Evolutionary conservation across 37 sponge, comb jelly and placozoan genomes (phyloP).

Genomic region (Cliona cf. orientalis): DNA sequence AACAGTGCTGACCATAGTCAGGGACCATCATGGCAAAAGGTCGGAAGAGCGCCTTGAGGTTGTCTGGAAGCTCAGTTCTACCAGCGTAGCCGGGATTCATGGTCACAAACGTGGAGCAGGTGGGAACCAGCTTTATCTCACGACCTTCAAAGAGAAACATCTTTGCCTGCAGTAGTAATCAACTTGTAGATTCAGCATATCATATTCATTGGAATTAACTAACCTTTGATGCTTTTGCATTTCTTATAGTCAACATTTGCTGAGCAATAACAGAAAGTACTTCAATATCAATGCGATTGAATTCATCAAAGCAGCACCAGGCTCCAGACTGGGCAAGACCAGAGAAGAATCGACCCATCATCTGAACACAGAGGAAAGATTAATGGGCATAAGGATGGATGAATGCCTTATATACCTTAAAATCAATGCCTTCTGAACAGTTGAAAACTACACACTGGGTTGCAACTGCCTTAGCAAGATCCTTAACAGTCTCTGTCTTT

Average conservation of each 20-base stretch:
- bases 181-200: background rate
- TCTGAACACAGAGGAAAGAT: slow-evolving; percentile 30
- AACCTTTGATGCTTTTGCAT: slow-evolving; percentile 88
- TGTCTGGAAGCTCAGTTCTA: slow-evolving; percentile 97
- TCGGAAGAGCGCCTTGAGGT: slow-evolving; percentile 97
- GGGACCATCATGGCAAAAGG: slow-evolving; percentile 99
- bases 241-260: slow-evolving; percentile 95
- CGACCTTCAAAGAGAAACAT: slow-evolving; percentile 97
- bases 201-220: background rate
- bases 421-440: slow-evolving; percentile 98
- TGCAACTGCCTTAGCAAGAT: slow-evolving; percentile 95
- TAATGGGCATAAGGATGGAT: background rate
- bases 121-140: slow-evolving; percentile 92
- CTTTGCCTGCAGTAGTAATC: slow-evolving; percentile 47
- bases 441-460: slow-evolving; percentile 99
- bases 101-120: slow-evolving; percentile 97
- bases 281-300: slow-evolving; percentile 98
- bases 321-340: slow-evolving; percentile 99
- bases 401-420: slow-evolving; percentile 48
- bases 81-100: slow-evolving; percentile 99
- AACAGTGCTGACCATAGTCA: slow-evolving; percentile 84
- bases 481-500: slow-evolving; percentile 97
- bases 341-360: slow-evolving; percentile 99
- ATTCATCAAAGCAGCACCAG: slow-evolving; percentile 99
- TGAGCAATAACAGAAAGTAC: slow-evolving; percentile 99